A percentile compares a stretch with the other conserved stretches of the same genome.
These are phyloP conservation scores for Pteropus rufus DNA, from an alignment of 2,797 vertebrate species.

Conservation along the genomic window DNA sequence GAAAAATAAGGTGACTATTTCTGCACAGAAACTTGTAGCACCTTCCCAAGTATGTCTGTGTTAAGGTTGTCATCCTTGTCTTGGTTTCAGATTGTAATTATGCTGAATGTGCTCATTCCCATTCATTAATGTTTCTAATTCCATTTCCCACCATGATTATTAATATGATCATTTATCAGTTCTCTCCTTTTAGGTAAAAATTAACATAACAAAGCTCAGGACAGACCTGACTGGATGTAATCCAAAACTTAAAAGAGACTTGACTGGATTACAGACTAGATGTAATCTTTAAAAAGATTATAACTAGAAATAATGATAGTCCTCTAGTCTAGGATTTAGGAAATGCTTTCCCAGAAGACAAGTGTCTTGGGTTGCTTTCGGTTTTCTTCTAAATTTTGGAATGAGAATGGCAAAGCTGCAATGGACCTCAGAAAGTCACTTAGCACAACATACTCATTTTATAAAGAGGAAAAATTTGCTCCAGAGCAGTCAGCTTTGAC, in stretches of 20 bases:
- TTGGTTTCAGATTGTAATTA: neutral
- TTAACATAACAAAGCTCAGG: constrained; percentile 36
- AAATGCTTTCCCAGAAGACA: neutral
- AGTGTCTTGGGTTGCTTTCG: neutral
- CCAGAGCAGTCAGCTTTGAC: neutral
- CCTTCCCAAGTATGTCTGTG: neutral
- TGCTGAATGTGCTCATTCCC: neutral
- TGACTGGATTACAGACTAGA: neutral
- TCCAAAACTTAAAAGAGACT: neutral
- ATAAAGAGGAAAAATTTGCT: neutral
- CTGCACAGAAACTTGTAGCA: neutral
- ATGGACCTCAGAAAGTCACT: neutral
- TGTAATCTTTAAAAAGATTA: constrained; percentile 1
- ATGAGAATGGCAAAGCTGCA: neutral
- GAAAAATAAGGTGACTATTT: neutral
- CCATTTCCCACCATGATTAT: neutral
- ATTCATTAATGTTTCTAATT: neutral
- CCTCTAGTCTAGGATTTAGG: neutral
- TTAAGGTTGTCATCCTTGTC: neutral
- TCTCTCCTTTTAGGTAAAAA: constrained; percentile 34
- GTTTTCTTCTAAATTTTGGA: neutral
- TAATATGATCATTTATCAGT: neutral
- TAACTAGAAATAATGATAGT: constrained; percentile 39
- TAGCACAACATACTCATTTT: neutral
- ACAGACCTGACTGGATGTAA: neutral